phyloP scores from a whole-genome alignment of 1,140 invertebrate species.

The Zaprionus taronus region DNA sequence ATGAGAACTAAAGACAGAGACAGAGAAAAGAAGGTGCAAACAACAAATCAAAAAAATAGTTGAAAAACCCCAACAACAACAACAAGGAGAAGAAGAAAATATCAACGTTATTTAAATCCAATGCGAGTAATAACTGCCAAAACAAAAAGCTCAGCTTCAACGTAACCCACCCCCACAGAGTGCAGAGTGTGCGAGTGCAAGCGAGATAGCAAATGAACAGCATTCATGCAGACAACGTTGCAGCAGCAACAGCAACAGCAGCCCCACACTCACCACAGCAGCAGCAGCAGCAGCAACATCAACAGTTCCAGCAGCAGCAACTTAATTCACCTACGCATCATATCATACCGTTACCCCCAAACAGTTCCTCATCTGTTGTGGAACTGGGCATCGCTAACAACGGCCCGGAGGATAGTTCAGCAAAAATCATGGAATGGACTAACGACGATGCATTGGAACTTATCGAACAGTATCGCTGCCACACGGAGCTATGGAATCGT shows the following conservation, averaged over 20 bases:
- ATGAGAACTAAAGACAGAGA: conserved; percentile 2
- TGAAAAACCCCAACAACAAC: not conserved
- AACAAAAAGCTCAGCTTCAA: conserved; percentile 45
- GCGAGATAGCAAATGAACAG: conserved; percentile 69
- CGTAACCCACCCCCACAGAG: conserved; percentile 29
- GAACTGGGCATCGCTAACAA: conserved; percentile 23
- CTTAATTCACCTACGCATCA: conserved; percentile 26
- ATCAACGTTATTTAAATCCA: not conserved
- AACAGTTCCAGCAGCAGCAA: conserved; percentile 38
- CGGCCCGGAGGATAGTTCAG: conserved; percentile 44
- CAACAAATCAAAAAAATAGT: not conserved
- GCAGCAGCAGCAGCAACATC: conserved; percentile 11
- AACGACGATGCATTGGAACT: conserved; percentile 85
- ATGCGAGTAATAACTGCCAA: conserved; percentile 16
- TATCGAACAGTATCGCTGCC: conserved; percentile 85
- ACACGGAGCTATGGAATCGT: conserved; percentile 85
- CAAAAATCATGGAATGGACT: conserved; percentile 85
- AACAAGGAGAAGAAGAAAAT: not conserved
- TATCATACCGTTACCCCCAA: conserved; percentile 58
- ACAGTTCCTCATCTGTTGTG: conserved; percentile 2
- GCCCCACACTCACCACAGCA: conserved; percentile 40
- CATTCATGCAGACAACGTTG: conserved; percentile 64
- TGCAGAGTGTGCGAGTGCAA: not conserved
- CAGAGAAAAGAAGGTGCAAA: conserved; percentile 11
- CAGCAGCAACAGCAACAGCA: conserved; percentile 61